Percentiles rank a stretch among this genome's conserved stretches.
Conservation (phyloP, 1,140 invertebrate species). For the Phymorhynchus buccinoides region DNA sequence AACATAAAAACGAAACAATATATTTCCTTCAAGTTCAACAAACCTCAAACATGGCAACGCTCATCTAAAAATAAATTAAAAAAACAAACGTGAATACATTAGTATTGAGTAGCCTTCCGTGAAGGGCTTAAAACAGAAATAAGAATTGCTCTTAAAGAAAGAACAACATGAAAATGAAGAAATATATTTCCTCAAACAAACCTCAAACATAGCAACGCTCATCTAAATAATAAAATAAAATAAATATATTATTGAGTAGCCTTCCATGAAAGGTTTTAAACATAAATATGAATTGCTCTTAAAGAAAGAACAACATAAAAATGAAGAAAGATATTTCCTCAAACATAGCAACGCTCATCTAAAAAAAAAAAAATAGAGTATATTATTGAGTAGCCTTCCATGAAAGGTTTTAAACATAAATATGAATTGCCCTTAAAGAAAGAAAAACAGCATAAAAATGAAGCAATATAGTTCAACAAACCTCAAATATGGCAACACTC, state of each 20-base stretch:
- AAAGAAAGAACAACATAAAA: background rate
- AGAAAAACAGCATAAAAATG: background rate
- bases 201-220: slow-evolving; percentile 20
- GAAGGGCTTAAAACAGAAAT: background rate
- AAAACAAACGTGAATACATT: background rate
- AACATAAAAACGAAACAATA: background rate
- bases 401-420: background rate
- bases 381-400: background rate
- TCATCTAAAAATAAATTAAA: slow-evolving; percentile 17
- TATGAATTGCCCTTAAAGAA: background rate
- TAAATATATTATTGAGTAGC: background rate
- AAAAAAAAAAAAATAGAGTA: background rate
- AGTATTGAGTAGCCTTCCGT: background rate
- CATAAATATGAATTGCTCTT: background rate
- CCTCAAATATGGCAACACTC: slow-evolving; percentile 24
- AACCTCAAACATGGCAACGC: slow-evolving; percentile 21
- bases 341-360: slow-evolving; percentile 14
- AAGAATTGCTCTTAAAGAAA: background rate
- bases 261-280: background rate
- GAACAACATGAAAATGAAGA: background rate
- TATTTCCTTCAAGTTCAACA: background rate
- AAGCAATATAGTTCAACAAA: background rate
- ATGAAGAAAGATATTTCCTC: background rate
- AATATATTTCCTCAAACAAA: background rate
- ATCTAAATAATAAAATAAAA: slow-evolving; percentile 14